Evolutionary conservation across 1,140 invertebrate genomes (phyloP), one percentile per base, ranked within the genome.

Genomic region (Tribolium castaneum): DNA sequence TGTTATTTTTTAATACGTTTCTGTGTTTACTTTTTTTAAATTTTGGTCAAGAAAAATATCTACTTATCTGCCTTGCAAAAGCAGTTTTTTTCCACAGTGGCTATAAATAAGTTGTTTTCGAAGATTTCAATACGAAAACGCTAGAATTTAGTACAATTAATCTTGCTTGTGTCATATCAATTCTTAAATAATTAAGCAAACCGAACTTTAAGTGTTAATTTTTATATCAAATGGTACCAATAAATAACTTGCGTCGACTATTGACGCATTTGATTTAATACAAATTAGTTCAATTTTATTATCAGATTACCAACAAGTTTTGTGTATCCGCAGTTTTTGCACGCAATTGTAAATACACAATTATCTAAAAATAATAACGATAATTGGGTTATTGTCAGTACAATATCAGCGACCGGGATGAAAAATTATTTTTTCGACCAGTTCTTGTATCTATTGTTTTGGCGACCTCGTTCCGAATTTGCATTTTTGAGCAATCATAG

Each of bases 161-260:
- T 30, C 10, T 59, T 19, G 14, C n/a, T 45, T 45, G 39, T 45
- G 5, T n/a, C 39, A 0, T 45, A 45, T 45, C 39, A 45, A 9
- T 59, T 14, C 14, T 30, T n/a, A 59, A 66, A 34, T n/a, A 13
- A 66, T 66, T 35, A 66, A 66, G 35, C 30, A 34, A 66, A 35
- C 30, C 39, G 6, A 6, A 35, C 6, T 66, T 13, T 12, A 66
- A 30, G 59, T 66, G 30, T 30, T 66, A 66, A 66, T 35, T 6
- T 66, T 66, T 13, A 34, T 66, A 66, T 66, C 59, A 66, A 66
- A 66, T 12, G 30, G 59, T 66, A 66, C 59, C 59, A 66, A 66
- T 66, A 66, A 66, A 66, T 66, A 66, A 66, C 14, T 35, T 25
- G 34, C 59, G 59, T 66, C 59, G 9, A 35, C 9, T 3, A 39